Evolutionary conservation across 2,888 invertebrate genomes (phyloP).

Genomic region (Leptopilina drosophilae): DNA sequence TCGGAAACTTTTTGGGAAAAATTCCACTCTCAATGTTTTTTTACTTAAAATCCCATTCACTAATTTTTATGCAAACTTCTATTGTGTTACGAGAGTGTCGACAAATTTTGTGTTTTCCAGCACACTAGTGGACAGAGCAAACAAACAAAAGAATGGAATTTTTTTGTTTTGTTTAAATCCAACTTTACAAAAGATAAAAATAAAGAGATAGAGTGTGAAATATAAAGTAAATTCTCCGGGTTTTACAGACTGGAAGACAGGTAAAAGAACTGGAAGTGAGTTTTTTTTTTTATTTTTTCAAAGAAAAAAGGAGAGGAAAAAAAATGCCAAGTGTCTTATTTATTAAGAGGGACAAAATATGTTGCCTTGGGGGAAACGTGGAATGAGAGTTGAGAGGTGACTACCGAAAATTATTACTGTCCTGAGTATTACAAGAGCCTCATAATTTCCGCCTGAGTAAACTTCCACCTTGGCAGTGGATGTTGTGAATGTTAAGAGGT

Average conservation of each 20-base stretch:
- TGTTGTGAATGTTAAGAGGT: background rate
- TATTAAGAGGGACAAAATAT: constrained; percentile 20
- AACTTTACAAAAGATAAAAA: background rate
- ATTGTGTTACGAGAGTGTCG: background rate
- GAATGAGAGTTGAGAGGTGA: background rate
- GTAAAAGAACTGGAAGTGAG: background rate
- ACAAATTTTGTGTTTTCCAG: background rate
- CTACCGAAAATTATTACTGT: constrained; percentile 18
- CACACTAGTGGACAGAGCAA: background rate
- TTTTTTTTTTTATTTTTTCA: too few species aligned
- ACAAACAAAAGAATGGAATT: background rate
- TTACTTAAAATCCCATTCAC: background rate
- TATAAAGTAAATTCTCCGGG: background rate
- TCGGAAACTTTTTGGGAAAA: too few species aligned
- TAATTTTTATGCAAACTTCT: background rate
- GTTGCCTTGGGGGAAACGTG: background rate
- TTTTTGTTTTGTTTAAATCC: background rate
- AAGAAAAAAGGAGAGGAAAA: background rate
- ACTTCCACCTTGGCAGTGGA: constrained; percentile 7
- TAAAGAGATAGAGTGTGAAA: background rate
- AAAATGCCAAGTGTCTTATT: constrained; percentile 3
- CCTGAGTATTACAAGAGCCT: constrained; percentile 12
- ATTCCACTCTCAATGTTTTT: too few species aligned
- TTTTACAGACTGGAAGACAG: background rate
- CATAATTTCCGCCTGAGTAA: constrained; percentile 27